Evolutionary conservation across 64 coral and sea anemone species (phyloP), one percentile per base, ranked within the genome.

Genomic region (Stichodactyla mertensii): DNA sequence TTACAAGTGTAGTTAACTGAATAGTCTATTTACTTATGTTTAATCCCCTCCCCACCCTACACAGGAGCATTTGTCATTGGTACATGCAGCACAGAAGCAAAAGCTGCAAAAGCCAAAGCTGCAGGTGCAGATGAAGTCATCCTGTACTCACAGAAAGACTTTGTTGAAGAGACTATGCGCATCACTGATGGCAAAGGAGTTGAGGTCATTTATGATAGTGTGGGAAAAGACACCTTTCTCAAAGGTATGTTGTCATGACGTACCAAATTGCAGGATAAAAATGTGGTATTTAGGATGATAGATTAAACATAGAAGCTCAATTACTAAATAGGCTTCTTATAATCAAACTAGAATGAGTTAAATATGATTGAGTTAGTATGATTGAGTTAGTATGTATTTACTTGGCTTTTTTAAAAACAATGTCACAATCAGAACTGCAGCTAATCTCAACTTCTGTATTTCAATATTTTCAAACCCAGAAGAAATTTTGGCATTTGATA

Each of bases 21-120:
- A 16, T 66, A 66, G 18, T 20, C 6, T 4, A 16, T 66, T 66
- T 6, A 16, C 12, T 26, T 31, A 10, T 13, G 4, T 19, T 23
- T 31, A 11, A 27, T 74, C 22, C 16, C 53, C 2, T 80, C 14
- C 5, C 53, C 54, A 6, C 5, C 51, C 55, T 51, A 14, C 57
- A 7, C 31, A 94, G 92, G 92, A 61, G 92, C 92, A 13, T 90
- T 87, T 87, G 92, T 94, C 84, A 94, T 94, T 55, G 92, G 92
- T 62, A 94, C 92, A 22, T 82, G 82, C 27, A 94, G 92, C 52
- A 94, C 88, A 18, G 78, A 89, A 16, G 88, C 79, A n/a, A 94
- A 94, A 83, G 84, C 89, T 60, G 88, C 78, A 58, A 93, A 87
- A 55, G 92, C 85, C 7, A 93, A 61, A 56, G 83, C 88, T 12